These are phyloP conservation scores for Agonum fuliginosum DNA, from an alignment of 2,888 invertebrate genomes.

Conservation along the genomic window DNA sequence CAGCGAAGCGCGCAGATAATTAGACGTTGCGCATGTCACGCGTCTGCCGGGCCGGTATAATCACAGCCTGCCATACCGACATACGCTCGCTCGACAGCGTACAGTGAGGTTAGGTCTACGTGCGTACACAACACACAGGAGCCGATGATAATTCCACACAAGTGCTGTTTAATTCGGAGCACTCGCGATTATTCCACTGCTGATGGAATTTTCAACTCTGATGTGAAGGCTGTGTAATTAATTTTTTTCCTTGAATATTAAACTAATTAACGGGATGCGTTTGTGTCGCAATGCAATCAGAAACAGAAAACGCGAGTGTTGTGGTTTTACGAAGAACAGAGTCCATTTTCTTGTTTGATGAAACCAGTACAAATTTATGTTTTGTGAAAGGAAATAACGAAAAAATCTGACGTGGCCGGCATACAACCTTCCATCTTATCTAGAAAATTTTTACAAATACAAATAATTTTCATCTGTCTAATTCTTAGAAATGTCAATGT, in stretches of 20 bases:
- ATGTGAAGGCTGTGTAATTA: slow-evolving; percentile 46
- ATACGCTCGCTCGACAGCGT: too few species aligned
- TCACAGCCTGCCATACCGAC: slow-evolving; percentile 59
- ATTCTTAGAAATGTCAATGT: too few species aligned
- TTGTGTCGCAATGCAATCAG: slow-evolving; percentile 16
- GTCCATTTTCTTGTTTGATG: too few species aligned
- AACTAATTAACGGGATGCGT: slow-evolving; percentile 48
- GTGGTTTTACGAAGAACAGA: too few species aligned
- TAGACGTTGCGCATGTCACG: slow-evolving; percentile 69
- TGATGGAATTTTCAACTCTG: slow-evolving; percentile 47
- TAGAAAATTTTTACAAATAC: too few species aligned
- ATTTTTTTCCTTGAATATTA: slow-evolving; percentile 52
- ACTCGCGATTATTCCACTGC: slow-evolving; percentile 33
- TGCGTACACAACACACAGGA: slow-evolving; percentile 50
- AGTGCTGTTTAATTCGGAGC: slow-evolving; percentile 47
- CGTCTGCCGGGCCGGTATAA: slow-evolving; percentile 62
- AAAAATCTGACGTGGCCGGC: too few species aligned
- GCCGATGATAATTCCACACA: slow-evolving; percentile 53
- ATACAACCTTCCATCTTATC: too few species aligned
- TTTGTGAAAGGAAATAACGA: too few species aligned
- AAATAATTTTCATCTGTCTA: too few species aligned
- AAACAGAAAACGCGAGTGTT: too few species aligned
- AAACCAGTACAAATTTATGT: too few species aligned
- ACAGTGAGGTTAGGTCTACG: slow-evolving; percentile 51
- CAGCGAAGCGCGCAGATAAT: slow-evolving; percentile 65